These are phyloP conservation scores for Botia kubotai DNA, from an alignment of 2,797 vertebrate species.

Conservation along the genomic window DNA sequence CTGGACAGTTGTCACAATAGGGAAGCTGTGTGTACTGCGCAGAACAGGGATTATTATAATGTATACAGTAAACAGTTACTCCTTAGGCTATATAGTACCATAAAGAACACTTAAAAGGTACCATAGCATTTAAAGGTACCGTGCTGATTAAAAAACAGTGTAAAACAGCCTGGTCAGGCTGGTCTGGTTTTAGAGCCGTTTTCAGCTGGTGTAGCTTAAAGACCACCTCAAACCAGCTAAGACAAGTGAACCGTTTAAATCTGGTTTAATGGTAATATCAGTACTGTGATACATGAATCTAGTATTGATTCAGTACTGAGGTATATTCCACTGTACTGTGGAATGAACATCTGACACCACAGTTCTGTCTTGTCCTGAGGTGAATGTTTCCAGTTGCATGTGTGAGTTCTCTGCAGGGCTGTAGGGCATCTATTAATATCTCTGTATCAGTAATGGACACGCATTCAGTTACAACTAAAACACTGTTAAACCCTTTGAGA, in stretches of 20 bases:
- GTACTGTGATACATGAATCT: no score
- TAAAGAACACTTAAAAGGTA: conserved; percentile 26
- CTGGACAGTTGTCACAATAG: not conserved
- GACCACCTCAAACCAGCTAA: no score
- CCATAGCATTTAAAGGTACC: not conserved
- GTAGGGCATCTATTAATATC: conserved; percentile 52
- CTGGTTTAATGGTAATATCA: no score
- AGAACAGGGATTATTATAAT: conserved; percentile 13
- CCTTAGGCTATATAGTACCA: conserved; percentile 24
- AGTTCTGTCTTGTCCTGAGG: not conserved
- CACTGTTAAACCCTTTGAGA: conserved; percentile 12
- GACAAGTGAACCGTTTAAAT: no score
- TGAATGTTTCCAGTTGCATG: conserved; percentile 31
- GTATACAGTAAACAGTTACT: conserved; percentile 9
- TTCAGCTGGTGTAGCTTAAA: no score
- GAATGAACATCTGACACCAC: no score
- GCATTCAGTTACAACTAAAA: conserved; percentile 45
- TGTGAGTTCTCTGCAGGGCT: conserved; percentile 11
- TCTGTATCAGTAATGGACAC: conserved; percentile 23
- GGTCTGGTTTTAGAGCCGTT: no score
- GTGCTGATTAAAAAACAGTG: no score
- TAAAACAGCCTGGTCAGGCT: no score
- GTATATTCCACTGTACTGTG: no score
- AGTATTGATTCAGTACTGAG: no score
- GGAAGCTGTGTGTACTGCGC: not conserved